Percentiles rank a stretch among this genome's conserved stretches.
Conservation (phyloP, 2,888 invertebrate genomes). For the Epinotia brunnichana region DNA sequence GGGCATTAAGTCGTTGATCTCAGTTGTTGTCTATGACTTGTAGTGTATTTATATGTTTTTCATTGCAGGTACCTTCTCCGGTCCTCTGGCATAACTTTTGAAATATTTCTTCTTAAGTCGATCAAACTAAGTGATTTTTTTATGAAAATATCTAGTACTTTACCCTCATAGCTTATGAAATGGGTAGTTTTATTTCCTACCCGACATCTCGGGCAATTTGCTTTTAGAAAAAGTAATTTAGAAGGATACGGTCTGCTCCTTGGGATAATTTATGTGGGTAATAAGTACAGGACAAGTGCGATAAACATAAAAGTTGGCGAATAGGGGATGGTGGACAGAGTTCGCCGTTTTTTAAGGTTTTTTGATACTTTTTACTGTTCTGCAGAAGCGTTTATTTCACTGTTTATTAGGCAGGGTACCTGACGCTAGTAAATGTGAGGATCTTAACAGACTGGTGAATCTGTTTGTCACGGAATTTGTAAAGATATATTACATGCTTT, state of each 20-base stretch:
- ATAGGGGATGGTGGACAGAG: conserved; percentile 18
- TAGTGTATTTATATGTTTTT: too few species aligned
- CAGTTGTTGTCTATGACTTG: too few species aligned
- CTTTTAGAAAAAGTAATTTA: conserved; percentile 32
- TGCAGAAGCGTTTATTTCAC: not conserved
- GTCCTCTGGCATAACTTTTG: too few species aligned
- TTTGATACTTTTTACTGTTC: conserved; percentile 6
- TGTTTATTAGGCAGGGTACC: not conserved
- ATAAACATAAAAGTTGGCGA: conserved; percentile 43
- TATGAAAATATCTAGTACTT: conserved; percentile 9
- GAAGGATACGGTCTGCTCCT: conserved; percentile 21
- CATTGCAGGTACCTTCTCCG: too few species aligned
- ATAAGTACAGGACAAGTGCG: conserved; percentile 31
- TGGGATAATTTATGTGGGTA: conserved; percentile 35
- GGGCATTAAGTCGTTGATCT: too few species aligned
- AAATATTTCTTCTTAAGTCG: too few species aligned
- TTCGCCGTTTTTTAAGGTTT: conserved; percentile 13
- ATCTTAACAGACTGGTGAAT: not conserved
- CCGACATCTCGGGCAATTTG: conserved; percentile 23
- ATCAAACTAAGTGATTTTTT: not conserved
- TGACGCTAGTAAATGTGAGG: not conserved
- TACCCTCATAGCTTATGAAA: conserved; percentile 7
- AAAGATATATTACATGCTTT: too few species aligned
- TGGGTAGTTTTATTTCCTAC: conserved; percentile 20
- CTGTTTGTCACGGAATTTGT: not conserved